phyloP scores from a whole-genome alignment of 2,113 vertebrate genomes.

The Porphyrio hochstetteri region DNA sequence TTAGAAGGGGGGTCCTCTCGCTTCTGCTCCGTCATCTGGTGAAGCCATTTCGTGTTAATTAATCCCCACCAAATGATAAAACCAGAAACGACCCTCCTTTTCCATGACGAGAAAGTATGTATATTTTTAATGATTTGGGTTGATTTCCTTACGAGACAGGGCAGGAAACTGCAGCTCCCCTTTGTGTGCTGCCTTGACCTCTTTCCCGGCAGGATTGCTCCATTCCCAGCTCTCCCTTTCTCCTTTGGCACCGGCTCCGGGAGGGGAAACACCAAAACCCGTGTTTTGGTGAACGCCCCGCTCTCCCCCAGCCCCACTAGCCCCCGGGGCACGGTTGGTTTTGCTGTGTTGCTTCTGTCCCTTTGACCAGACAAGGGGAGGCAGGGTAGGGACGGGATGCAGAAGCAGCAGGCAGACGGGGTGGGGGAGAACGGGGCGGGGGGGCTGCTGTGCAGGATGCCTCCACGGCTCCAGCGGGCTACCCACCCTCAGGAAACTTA shows the following conservation, averaged over 20 bases:
- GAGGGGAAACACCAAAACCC: not conserved
- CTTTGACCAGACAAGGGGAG: not conserved
- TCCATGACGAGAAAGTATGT: not conserved
- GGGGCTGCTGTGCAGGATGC: not conserved
- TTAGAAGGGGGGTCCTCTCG: not conserved
- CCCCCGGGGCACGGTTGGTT: not conserved
- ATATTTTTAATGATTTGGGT: not conserved
- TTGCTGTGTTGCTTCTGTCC: not conserved
- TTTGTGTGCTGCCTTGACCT: not conserved
- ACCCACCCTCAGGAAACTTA: not conserved
- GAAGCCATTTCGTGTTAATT: slow-evolving; percentile 10
- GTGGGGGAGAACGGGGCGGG: no score
- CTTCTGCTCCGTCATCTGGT: not conserved
- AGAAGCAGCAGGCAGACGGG: not conserved
- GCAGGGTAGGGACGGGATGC: not conserved
- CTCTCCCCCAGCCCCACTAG: not conserved
- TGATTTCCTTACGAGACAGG: not conserved
- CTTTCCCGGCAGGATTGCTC: not conserved
- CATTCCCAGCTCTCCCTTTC: not conserved
- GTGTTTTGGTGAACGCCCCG: not conserved
- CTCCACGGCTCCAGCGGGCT: not conserved
- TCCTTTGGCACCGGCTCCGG: not conserved
- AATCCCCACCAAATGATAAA: slow-evolving; percentile 11
- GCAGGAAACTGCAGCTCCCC: slow-evolving; percentile 9
- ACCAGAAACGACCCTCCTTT: not conserved